phyloP scores from a whole-genome alignment of 2,888 invertebrate species.

The Athalia rosae region DNA sequence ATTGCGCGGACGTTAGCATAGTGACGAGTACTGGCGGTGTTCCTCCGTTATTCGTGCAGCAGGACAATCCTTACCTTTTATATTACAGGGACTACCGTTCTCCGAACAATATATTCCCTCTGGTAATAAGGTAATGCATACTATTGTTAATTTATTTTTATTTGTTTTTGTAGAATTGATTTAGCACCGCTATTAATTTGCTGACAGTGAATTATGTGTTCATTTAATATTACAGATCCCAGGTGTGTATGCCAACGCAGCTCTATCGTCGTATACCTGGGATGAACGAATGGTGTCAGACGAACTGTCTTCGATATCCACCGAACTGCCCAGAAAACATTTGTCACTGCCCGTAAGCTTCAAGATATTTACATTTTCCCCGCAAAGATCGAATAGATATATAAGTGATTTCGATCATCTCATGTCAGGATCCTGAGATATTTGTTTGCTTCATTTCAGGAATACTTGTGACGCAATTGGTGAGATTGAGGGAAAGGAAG shows the following conservation, averaged over 20 bases:
- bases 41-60: conserved; percentile 80
- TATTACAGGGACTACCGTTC: conserved; percentile 83
- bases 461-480: conserved; percentile 89
- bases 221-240: conserved; percentile 77
- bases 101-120: conserved; percentile 82
- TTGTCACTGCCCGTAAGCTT: conserved; percentile 89
- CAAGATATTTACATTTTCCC: neutral
- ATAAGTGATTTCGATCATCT: too few relatives aligned
- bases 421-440: neutral
- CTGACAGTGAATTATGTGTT: too few relatives aligned
- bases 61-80: conserved; percentile 84
- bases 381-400: neutral
- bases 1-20: conserved; percentile 92
- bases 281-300: conserved; percentile 89
- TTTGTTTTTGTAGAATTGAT: neutral
- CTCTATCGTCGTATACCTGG: conserved; percentile 82
- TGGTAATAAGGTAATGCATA: conserved; percentile 81
- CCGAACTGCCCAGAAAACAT: conserved; percentile 87
- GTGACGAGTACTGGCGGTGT: conserved; percentile 86
- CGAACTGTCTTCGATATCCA: conserved; percentile 90
- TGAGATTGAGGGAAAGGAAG: conserved; percentile 81
- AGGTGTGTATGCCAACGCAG: conserved; percentile 84
- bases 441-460: conserved; percentile 74
- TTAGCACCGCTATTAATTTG: neutral
- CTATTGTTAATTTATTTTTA: neutral